These are phyloP conservation scores for Pararge aegeria DNA, from an alignment of 1,140 invertebrate species.

Conservation along the genomic window DNA sequence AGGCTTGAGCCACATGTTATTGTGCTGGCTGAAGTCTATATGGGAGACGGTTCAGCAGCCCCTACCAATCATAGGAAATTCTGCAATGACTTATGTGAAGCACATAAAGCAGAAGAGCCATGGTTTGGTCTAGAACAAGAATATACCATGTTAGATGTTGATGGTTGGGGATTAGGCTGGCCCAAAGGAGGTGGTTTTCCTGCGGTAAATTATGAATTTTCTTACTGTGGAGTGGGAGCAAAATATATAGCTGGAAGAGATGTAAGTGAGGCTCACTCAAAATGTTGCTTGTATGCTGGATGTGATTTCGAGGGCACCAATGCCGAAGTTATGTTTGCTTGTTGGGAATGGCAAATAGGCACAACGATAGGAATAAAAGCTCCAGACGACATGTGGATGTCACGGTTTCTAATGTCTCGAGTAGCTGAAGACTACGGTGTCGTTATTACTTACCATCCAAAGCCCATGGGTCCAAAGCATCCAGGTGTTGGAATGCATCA, in stretches of 20 bases:
- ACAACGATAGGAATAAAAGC: slow-evolving; percentile 90
- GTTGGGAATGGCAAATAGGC: slow-evolving; percentile 89
- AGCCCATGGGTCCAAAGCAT: slow-evolving; percentile 95
- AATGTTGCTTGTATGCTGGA: slow-evolving; percentile 92
- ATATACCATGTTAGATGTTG: slow-evolving; percentile 91
- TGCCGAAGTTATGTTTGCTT: slow-evolving; percentile 97
- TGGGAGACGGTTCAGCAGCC: slow-evolving; percentile 52
- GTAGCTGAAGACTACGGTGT: slow-evolving; percentile 96
- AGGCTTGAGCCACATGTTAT: slow-evolving; percentile 92
- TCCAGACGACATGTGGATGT: slow-evolving; percentile 95
- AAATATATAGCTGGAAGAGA: slow-evolving; percentile 95
- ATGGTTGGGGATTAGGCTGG: slow-evolving; percentile 92
- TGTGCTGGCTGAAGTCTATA: slow-evolving; percentile 88
- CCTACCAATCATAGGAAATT: slow-evolving; percentile 87
- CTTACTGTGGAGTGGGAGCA: slow-evolving; percentile 94
- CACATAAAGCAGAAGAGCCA: slow-evolving; percentile 88
- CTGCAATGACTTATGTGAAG: slow-evolving; percentile 88
- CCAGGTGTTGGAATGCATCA: slow-evolving; percentile 95
- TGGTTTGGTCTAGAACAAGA: slow-evolving; percentile 97
- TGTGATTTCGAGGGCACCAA: slow-evolving; percentile 95
- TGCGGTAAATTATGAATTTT: slow-evolving; percentile 82
- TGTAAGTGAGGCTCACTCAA: slow-evolving; percentile 85
- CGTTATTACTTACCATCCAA: slow-evolving; percentile 92
- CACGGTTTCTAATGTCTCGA: slow-evolving; percentile 90
- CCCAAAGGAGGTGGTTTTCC: slow-evolving; percentile 89